Base-by-base conservation (phyloP, 2,797 vertebrate species). In the Enteromius afrohamiltoni region DNA sequence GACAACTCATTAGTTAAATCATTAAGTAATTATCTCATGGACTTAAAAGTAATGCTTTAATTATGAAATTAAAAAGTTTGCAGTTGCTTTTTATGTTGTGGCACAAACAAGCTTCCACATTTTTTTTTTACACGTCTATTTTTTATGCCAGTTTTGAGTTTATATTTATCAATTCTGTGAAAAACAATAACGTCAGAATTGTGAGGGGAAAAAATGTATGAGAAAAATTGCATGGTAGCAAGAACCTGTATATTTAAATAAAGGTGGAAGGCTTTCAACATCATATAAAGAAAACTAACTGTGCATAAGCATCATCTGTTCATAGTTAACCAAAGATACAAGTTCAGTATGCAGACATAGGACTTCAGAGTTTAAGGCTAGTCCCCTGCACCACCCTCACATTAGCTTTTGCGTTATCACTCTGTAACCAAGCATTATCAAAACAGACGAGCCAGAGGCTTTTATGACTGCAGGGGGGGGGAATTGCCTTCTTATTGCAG, bases 401-500 rank as follows among this genome's bases (percentile, higher is more conserved):
- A 67, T 87, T 86, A 80, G 70, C 80, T 58, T 83, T 85, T 77
- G 83, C 42, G 26, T 79, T 84, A 75, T 83, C 76, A 78, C 77
- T 70, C 42, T 60, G 55, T 86, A 55, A 80, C 83, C 80, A 85
- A 77, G 77, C 79, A 88, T 85, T 11, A 49, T 42, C 14, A 70
- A 79, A 65, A 84, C 42, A 83, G 34, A 71, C 14, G 67, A 53
- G 71, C 78, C 86, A 67, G 53, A 69, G 80, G 53, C 55, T 62
- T 88, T 86, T 19, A 53, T 83, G 85, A 70, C 86, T 58, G 58
- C 77, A 74, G 73, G 80, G 68, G 40, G n/a, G 40, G 23, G 79
- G 67, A 88, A 91, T 87, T 91, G 89, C 92, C 91, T 87, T 85
- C 85, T 92, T 93, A 93, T 91, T 90, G 91, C 88, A 89, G 88